These are phyloP conservation scores for Spondyliosoma cantharus DNA, from an alignment of 2,797 vertebrate species.

Conservation along the genomic window DNA sequence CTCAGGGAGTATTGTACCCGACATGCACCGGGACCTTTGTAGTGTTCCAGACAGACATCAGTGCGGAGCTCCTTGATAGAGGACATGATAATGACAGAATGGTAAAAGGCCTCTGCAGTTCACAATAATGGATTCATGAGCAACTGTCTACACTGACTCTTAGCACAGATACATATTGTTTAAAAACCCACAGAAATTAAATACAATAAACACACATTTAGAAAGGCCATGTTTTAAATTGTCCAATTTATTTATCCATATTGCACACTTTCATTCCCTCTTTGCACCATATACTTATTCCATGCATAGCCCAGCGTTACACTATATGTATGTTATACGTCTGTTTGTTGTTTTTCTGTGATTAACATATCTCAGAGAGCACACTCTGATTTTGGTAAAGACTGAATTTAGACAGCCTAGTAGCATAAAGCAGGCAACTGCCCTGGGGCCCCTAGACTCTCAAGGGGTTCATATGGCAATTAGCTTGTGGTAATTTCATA, in stretches of 20 bases:
- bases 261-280: neutral
- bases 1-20: slow-evolving; percentile 77
- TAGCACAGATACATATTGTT: neutral
- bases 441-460: neutral
- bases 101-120: slow-evolving; percentile 48
- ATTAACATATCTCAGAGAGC: neutral
- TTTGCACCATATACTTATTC: neutral
- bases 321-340: neutral
- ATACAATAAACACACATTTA: neutral
- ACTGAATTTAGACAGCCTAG: neutral
- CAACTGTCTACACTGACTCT: neutral
- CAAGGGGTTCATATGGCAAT: neutral
- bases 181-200: neutral
- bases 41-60: slow-evolving; percentile 74
- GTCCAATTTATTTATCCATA: neutral
- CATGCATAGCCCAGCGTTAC: neutral
- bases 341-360: neutral
- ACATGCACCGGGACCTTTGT: slow-evolving; percentile 84
- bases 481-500: neutral
- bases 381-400: neutral
- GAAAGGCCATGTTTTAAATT: neutral
- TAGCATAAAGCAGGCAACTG: neutral
- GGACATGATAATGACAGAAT: slow-evolving; percentile 63
- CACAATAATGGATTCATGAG: neutral
- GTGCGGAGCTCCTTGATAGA: slow-evolving; percentile 61